Evolutionary conservation across 2,888 invertebrate species (phyloP).

Genomic region (Cantharis rufa): DNA sequence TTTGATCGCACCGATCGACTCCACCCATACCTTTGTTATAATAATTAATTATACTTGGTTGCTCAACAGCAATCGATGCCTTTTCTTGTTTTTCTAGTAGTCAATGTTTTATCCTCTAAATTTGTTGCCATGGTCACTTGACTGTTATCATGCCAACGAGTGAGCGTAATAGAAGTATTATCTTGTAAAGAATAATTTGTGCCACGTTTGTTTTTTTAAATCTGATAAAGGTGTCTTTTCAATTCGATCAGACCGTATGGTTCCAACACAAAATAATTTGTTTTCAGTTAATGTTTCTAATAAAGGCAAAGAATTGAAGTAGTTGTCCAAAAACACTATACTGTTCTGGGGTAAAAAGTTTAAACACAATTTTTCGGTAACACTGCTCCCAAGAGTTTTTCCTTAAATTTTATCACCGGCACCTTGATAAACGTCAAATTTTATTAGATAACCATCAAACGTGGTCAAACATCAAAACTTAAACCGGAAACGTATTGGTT

Average conservation of each 20-base stretch:
- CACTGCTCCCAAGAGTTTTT: conserved; percentile 18
- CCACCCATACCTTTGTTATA: conserved; percentile 36
- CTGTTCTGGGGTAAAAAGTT: conserved; percentile 16
- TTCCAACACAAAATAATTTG: conserved; percentile 3
- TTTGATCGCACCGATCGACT: conserved; percentile 29
- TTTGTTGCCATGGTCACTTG: conserved; percentile 24
- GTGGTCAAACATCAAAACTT: conserved; percentile 29
- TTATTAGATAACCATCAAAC: conserved; percentile 22
- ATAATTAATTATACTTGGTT: conserved; percentile 20
- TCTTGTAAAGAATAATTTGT: not conserved
- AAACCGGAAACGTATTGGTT: conserved; percentile 31
- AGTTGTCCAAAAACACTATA: conserved; percentile 27
- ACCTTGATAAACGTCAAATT: conserved; percentile 21
- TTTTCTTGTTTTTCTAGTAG: conserved; percentile 23
- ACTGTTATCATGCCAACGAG: conserved; percentile 28
- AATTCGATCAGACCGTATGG: conserved; percentile 7
- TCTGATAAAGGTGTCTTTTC: conserved; percentile 17
- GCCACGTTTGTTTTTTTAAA: conserved; percentile 11
- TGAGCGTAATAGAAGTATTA: not conserved
- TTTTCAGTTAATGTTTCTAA: not conserved
- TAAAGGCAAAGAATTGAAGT: conserved; percentile 22
- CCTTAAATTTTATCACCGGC: conserved; percentile 15
- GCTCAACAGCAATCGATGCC: conserved; percentile 10
- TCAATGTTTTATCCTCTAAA: conserved; percentile 6
- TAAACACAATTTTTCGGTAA: conserved; percentile 20